These are phyloP conservation scores for Drosophila vallismaia DNA, from an alignment of 2,888 invertebrate species.

Conservation along the genomic window DNA sequence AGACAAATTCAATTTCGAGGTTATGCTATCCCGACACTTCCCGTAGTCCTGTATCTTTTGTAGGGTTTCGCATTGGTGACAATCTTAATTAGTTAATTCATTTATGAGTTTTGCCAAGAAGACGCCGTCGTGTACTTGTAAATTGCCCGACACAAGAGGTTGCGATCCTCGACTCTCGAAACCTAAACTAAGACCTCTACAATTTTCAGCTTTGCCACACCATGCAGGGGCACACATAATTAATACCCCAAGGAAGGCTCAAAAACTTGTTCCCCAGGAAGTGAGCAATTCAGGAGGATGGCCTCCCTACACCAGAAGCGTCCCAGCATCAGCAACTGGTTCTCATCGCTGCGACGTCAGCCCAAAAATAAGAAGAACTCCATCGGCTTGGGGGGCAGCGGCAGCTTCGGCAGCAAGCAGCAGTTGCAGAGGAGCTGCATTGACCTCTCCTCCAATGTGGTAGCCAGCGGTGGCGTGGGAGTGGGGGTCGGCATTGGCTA, in stretches of 20 bases:
- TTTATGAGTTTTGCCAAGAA: constrained; percentile 50
- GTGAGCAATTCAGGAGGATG: constrained; percentile 55
- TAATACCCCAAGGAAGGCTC: constrained; percentile 36
- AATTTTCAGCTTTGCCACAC: constrained; percentile 56
- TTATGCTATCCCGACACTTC: constrained; percentile 34
- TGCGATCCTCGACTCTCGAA: background rate
- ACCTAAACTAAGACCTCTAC: constrained; percentile 36
- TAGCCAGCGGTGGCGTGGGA: background rate
- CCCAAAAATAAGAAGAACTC: constrained; percentile 82
- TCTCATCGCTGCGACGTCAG: constrained; percentile 89
- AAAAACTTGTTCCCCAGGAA: constrained; percentile 48
- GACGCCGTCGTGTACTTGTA: constrained; percentile 64
- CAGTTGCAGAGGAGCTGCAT: constrained; percentile 83
- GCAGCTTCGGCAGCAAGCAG: constrained; percentile 74
- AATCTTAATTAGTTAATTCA: constrained; percentile 64
- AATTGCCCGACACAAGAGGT: constrained; percentile 47
- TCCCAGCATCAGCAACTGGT: constrained; percentile 91
- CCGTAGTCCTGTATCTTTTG: constrained; percentile 17
- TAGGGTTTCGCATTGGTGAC: constrained; percentile 29
- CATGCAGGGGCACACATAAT: constrained; percentile 60
- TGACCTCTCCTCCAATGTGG: constrained; percentile 68
- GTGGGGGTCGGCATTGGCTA: constrained; percentile 15
- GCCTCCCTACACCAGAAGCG: constrained; percentile 86
- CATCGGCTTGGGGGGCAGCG: constrained; percentile 49
- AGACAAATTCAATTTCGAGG: constrained; percentile 63